Evolutionary conservation across 2,888 invertebrate species (phyloP), one percentile per base, ranked within the genome.

Genomic region (Baronia brevicornis): DNA sequence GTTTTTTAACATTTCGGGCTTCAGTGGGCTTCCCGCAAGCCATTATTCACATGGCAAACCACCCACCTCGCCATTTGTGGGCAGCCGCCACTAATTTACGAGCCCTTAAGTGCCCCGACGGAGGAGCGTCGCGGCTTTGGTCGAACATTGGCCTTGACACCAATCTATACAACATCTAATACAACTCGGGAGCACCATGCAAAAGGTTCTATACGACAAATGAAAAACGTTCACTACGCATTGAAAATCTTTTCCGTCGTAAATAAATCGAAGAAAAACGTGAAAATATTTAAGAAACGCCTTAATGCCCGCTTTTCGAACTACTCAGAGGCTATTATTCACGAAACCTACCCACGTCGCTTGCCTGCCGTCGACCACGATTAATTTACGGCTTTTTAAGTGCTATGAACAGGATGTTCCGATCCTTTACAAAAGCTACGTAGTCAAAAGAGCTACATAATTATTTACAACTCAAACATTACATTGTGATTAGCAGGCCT

Each of bases 41-140:
- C 71, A 80, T 80, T 72, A 80, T 55, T 80, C 77, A 77, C 70
- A 66, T 56, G 59, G 61, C 48, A 55, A 65, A 63, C 68, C 71
- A 68, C 63, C 75, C 68, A 74, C 74, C 75, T 74, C 70, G 65
- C 67, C 65, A 60, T 73, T 73, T 73, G 79, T 62, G 78, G 79
- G 61, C 63, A 68, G 67, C 73, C 60, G 60, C 67, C 55, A 60
- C 71, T 75, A 80, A 82, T 84, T 82, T 84, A 82, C 74, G 52
- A 62, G 65, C 65, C 71, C 78, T 70, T 73, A 73, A 82, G 73
- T 78, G 72, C 73, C 69, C 58, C 63, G 58, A 59, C 66, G 59
- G 56, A 56, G 53, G 49, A 58, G 56, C 53, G 59, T 55, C 54
- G 50, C 56, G 48, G 56, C 61, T 68, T 70, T 69, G 59, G 64